Base-by-base conservation (phyloP, 2,888 invertebrate genomes). In the Catocala nupta region DNA sequence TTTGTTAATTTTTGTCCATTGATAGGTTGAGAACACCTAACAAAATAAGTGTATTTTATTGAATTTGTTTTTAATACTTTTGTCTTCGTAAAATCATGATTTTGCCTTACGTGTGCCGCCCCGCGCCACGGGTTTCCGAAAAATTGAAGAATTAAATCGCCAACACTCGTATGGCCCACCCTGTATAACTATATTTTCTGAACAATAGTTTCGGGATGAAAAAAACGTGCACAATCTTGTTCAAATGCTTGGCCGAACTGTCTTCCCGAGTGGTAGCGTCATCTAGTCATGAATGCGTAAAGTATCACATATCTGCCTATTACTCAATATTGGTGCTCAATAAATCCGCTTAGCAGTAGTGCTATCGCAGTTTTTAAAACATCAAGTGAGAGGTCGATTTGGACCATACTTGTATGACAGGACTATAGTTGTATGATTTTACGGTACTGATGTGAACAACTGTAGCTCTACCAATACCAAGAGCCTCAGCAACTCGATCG, bases 401-500 rank as follows among this genome's bases (percentile, higher is more conserved):
- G 43, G 43, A 43, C 43, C 43, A 43, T 43, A 43, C 10, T 5
- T 43, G 43, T 8, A 43, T 10, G 8, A 5, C 5, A 7, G 42
- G 13, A 52, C 42, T 42, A 42, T 52, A 42, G 39, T 42, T 12
- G 43, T 43, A 43, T 43, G 43, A 43, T 43, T 43, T 43, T 43
- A 43, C 36, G 36, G 36, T 36, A 36, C 36, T 63, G 48, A 70
- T 73, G 12, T 68, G 58, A n/a, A 51, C 50, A 25, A 72, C 65
- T 7, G 71, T 75, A 61, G 51, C 48, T 45, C 48, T 48, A 49
- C 67, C 66, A 59, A 77, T 73, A 9, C 59, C 66, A 63, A 77
- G 61, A 55, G 75, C 71, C 34, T 73, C 68, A 51, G 71, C 65
- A 50, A 76, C 68, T 65, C 71, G 51, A n/a, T 70, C 55, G 16